These are phyloP conservation scores for Pristionchus maxplancki DNA, from an alignment of 2,888 invertebrate genomes.

Conservation along the genomic window DNA sequence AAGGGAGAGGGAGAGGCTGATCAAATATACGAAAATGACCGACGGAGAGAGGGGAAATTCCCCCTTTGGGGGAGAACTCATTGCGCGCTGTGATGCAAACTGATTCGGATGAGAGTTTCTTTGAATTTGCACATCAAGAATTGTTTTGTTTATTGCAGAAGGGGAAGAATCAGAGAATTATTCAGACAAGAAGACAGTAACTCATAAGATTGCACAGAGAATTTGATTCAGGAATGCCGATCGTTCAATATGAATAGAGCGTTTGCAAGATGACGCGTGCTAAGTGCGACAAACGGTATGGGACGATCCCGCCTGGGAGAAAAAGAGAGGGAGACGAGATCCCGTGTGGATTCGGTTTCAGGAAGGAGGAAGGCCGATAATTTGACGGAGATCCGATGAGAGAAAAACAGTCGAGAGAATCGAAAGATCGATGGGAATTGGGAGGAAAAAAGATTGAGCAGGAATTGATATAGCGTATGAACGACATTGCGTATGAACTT, in stretches of 20 bases:
- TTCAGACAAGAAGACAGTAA: too few relatives aligned
- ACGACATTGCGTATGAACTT: neutral
- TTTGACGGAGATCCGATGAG: neutral
- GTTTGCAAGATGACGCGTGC: neutral
- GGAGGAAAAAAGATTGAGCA: neutral
- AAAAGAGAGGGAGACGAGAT: neutral
- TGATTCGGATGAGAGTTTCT: neutral
- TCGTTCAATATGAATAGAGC: neutral
- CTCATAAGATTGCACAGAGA: too few relatives aligned
- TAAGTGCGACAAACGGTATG: neutral
- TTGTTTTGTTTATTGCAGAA: too few relatives aligned
- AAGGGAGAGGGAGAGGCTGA: constrained; percentile 26
- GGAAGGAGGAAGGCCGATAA: constrained; percentile 41
- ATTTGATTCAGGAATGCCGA: too few relatives aligned
- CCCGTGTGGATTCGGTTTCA: constrained; percentile 38
- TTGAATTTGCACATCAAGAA: neutral
- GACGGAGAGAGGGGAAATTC: constrained; percentile 10
- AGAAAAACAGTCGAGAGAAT: constrained; percentile 31
- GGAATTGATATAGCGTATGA: neutral
- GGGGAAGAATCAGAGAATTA: too few relatives aligned
- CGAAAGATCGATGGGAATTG: neutral
- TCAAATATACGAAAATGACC: constrained; percentile 20
- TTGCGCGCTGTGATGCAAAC: neutral
- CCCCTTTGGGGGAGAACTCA: neutral
- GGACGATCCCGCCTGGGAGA: neutral